Conservation (phyloP, 2,797 vertebrate genomes). For the Melanotaenia parkinsoni region DNA sequence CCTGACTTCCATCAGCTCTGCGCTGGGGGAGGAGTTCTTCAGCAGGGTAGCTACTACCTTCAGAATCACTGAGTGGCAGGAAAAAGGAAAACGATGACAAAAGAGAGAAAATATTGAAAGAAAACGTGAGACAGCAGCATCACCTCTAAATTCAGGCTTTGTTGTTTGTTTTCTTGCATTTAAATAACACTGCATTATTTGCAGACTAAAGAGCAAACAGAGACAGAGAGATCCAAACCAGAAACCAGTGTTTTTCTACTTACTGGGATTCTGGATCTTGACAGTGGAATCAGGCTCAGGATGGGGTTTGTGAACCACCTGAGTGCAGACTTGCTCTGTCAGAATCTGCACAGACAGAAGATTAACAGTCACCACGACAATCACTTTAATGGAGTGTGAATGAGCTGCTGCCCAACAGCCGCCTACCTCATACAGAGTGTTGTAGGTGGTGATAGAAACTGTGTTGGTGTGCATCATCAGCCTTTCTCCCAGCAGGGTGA, state of each 20-base stretch:
- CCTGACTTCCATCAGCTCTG: constrained; percentile 98
- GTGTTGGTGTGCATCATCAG: constrained; percentile 99
- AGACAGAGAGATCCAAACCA: constrained; percentile 1
- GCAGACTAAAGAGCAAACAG: constrained; percentile 35
- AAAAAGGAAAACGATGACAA: too few species aligned
- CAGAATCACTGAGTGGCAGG: constrained; percentile 90
- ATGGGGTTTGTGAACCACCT: constrained; percentile 98
- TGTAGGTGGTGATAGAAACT: constrained; percentile 97
- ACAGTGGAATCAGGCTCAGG: constrained; percentile 97
- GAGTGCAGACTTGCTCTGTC: constrained; percentile 98
- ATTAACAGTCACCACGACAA: not conserved
- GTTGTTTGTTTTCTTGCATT: constrained; percentile 49
- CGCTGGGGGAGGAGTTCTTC: constrained; percentile 94
- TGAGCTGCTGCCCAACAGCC: constrained; percentile 14
- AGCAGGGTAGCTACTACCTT: constrained; percentile 98
- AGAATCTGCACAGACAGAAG: constrained; percentile 86
- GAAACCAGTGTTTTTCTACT: constrained; percentile 63
- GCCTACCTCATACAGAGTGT: constrained; percentile 97
- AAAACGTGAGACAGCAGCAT: constrained; percentile 26
- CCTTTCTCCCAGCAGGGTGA: constrained; percentile 96
- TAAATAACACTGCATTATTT: constrained; percentile 39
- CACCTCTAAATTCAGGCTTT: constrained; percentile 36
- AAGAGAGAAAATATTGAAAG: constrained; percentile 4
- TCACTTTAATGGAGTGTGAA: not conserved
- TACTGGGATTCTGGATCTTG: constrained; percentile 99